Evolutionary conservation across 2,113 vertebrate genomes (phyloP).

Genomic region (Callaeas wilsoni): DNA sequence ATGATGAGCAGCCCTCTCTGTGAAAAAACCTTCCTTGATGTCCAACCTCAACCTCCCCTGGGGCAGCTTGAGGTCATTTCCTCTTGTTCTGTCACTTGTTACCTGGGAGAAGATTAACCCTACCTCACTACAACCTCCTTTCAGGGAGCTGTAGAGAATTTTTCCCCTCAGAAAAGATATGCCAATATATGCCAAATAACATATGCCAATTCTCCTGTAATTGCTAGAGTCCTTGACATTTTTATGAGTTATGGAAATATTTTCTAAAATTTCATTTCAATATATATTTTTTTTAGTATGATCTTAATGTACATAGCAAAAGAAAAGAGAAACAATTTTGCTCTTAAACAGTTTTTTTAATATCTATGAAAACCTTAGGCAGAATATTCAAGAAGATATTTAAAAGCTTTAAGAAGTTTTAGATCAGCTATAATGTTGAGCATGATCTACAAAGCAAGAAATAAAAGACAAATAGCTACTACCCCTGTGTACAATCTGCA

Average conservation of each 20-base stretch:
- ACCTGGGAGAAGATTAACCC: neutral
- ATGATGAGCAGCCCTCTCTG: too few relatives aligned
- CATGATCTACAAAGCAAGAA: neutral
- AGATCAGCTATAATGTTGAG: neutral
- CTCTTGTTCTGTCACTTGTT: fast-evolving
- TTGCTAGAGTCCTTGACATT: neutral
- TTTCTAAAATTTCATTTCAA: neutral
- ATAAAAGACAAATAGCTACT: neutral
- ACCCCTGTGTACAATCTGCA: neutral
- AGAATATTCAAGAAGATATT: neutral
- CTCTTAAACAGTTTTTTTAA: neutral
- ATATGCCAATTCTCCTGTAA: neutral
- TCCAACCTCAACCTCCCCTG: neutral
- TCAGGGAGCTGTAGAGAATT: neutral
- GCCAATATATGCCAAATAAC: neutral
- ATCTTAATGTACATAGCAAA: neutral
- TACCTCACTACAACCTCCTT: neutral
- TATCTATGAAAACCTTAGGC: neutral
- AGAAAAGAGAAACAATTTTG: neutral
- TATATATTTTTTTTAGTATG: neutral
- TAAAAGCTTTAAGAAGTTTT: neutral
- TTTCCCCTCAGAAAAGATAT: neutral
- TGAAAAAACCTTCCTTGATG: neutral
- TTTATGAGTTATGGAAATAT: neutral
- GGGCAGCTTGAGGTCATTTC: neutral